Evolutionary conservation across 2,113 vertebrate species (phyloP).

Genomic region (Larimichthys polyactis): DNA sequence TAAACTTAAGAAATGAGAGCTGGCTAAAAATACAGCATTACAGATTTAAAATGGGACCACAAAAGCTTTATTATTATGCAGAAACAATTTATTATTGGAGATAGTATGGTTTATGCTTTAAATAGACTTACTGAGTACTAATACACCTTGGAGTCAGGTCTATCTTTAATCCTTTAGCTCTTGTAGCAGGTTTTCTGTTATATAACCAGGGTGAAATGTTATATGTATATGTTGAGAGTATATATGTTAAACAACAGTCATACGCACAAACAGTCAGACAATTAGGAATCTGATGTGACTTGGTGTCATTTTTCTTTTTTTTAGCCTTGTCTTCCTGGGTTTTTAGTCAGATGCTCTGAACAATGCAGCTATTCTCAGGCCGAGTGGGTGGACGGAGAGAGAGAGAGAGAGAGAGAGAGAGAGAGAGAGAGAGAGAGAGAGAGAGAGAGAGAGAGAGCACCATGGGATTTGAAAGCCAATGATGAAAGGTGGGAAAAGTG

Average conservation of each 20-base stretch:
- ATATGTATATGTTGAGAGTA: constrained; percentile 10
- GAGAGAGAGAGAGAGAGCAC: constrained; percentile 10
- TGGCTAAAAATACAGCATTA: too few relatives aligned
- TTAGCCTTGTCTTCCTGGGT: constrained; percentile 12
- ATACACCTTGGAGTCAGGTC: background rate
- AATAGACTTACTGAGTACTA: too few relatives aligned
- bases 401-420: constrained; percentile 25
- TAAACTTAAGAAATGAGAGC: too few relatives aligned
- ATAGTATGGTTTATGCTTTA: background rate
- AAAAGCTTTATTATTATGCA: too few relatives aligned
- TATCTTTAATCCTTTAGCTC: background rate
- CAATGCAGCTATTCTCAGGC: constrained; percentile 73
- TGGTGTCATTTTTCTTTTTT: constrained; percentile 30
- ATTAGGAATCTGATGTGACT: constrained; percentile 15
- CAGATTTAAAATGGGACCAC: too few relatives aligned
- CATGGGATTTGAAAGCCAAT: constrained; percentile 41
- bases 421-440: constrained; percentile 31
- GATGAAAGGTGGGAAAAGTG: constrained; percentile 64
- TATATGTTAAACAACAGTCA: constrained; percentile 2
- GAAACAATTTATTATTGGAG: background rate
- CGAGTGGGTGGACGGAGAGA: constrained; percentile 63
- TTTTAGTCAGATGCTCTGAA: constrained; percentile 58
- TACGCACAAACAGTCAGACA: background rate
- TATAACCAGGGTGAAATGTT: background rate
- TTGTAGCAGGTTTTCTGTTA: background rate